Conservation (phyloP, 2,888 invertebrate genomes). For the Ceramica pisi region DNA sequence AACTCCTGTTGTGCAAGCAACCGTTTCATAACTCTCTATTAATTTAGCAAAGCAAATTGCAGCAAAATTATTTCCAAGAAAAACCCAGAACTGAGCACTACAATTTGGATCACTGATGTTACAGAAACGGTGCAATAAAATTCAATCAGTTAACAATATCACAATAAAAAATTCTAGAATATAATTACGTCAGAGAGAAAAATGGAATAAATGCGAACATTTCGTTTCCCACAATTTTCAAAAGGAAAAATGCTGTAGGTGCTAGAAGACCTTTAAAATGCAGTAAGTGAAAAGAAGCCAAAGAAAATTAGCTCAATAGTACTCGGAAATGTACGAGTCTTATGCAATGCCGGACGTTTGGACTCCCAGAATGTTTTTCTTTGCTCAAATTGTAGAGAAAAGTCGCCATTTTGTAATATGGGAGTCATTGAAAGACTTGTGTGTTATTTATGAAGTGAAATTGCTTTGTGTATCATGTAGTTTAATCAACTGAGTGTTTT, state of each 20-base stretch:
- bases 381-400: constrained; percentile 42
- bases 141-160: not conserved
- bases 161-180: not conserved
- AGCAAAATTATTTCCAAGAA: not conserved
- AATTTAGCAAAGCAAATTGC: no score
- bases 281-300: constrained; percentile 57
- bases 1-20: not conserved
- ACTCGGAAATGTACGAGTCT: constrained; percentile 47
- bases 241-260: constrained; percentile 41
- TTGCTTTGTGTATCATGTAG: constrained; percentile 6
- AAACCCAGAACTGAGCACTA: not conserved
- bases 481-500: no score
- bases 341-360: constrained; percentile 50
- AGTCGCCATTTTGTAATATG: constrained; percentile 40
- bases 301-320: constrained; percentile 65
- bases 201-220: constrained; percentile 17
- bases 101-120: not conserved
- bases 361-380: constrained; percentile 45
- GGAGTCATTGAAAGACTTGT: constrained; percentile 1
- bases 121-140: not conserved
- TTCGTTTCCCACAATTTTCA: constrained; percentile 30
- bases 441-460: constrained; percentile 16
- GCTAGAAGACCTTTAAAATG: constrained; percentile 47
- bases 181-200: not conserved
- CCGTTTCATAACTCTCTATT: not conserved